phyloP scores from a whole-genome alignment of 2,113 vertebrate genomes.

The Ahaetulla prasina region DNA sequence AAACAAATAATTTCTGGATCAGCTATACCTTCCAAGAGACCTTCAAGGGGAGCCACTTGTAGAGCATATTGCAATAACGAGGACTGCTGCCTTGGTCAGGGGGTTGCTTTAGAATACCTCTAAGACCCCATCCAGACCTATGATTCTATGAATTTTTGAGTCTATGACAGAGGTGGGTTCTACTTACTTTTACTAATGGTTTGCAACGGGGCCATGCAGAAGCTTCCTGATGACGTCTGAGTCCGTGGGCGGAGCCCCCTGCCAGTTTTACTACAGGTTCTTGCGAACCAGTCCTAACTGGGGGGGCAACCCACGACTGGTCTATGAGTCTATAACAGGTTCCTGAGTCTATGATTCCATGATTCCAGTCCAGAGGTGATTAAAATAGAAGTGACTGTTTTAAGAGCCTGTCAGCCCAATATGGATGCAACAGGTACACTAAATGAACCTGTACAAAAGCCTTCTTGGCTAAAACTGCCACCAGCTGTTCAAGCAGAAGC shows the following conservation, averaged over 20 bases:
- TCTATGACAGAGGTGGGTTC: not conserved
- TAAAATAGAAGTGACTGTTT: not conserved
- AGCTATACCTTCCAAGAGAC: not conserved
- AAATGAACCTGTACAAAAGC: not conserved
- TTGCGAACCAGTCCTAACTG: too few species aligned
- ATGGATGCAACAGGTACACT: not conserved
- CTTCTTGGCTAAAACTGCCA: not conserved
- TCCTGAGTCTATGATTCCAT: not conserved
- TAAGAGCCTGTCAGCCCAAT: not conserved
- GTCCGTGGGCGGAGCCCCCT: too few species aligned
- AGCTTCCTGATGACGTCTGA: too few species aligned
- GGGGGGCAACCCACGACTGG: too few species aligned
- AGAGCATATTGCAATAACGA: not conserved
- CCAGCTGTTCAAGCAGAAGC: not conserved
- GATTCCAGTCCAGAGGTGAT: not conserved
- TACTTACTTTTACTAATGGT: too few species aligned
- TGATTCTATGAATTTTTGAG: not conserved
- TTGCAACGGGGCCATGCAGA: too few species aligned
- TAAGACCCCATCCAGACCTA: not conserved
- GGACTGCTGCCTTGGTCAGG: not conserved
- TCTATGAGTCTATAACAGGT: not conserved
- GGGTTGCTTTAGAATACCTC: not conserved
- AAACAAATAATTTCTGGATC: not conserved
- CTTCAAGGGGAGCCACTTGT: not conserved
- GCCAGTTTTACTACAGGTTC: too few species aligned